Base-by-base conservation (phyloP, 2,113 vertebrate genomes). In the Macroglossus sobrinus region DNA sequence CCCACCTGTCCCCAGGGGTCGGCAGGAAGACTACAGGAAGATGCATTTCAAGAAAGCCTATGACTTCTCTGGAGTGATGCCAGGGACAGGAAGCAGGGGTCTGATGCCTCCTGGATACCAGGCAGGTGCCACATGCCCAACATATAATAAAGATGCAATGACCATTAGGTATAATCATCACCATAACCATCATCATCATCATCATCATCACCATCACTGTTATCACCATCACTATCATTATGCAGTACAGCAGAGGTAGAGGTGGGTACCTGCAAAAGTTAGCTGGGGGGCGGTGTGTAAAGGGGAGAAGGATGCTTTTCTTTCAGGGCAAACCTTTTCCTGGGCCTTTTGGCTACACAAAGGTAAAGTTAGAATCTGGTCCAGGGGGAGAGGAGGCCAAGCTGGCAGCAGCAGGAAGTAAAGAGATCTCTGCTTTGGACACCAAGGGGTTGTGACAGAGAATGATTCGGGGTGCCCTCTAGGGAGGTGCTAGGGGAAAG, bases 231-330 rank as follows among this genome's bases (percentile, higher is more conserved):
- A n/a, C n/a, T n/a, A n/a, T n/a, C n/a, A n/a, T n/a, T n/a, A n/a
- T n/a, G 0, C 3, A 0, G 40, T n/a, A 8, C 15, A 3, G 19
- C 43, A 59, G 30, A 19, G 11, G 2, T 18, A 11, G 16, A 28
- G 18, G 15, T 1, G n/a, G 40, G 19, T 4, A 7, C 6, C 35
- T 69, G 93, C 0, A 4, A 24, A 92, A 79, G 89, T 45, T 5
- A 24, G 57, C 80, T 57, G 18, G 24, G 57, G 21, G 21, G 16
- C 5, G 35, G 24, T 38, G 24, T n/a, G n/a, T n/a, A n/a, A n/a
- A 40, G 12, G 40, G 24, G n/a, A 19, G 26, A 35, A 5, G 26
- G 26, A 30, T 13, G 33, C 45, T 35, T 74, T 55, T 53, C 47
- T 53, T 10, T 45, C 40, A 22, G 10, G 28, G 40, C 7, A 64